Base-by-base conservation (phyloP, 1,140 invertebrate genomes). In the Eciton burchellii region DNA sequence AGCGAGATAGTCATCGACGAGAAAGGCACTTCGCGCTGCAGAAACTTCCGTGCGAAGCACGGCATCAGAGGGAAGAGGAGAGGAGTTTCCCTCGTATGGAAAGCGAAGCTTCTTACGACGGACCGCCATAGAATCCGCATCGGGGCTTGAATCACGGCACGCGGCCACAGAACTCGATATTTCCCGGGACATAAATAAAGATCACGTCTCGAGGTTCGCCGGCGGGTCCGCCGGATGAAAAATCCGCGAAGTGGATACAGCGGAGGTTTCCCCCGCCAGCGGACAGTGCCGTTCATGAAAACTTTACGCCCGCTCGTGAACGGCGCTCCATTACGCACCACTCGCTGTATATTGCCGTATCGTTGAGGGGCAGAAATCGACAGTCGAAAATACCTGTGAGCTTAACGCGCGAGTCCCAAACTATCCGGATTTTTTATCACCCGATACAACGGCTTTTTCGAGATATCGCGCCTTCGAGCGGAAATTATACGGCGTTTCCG, bases 161-260 rank as follows among this genome's bases (percentile, higher is more conserved):
- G n/a, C 54, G 26, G 59, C 56, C 65, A 47, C 79, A 35, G 35
- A 8, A 65, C 73, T 59, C 79, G 62, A 68, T 86, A 86, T 85
- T 82, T 62, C 21, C 65, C 65, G 29, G 43, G 19, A 24, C 65
- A 49, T 86, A 85, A 86, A 86, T 86, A 86, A 86, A 86, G 85
- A 86, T 86, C 71, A 86, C 43, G 65, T 49, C 35, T 35, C 16
- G n/a, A 57, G 66, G 76, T 5, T 4, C 29, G 45, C n/a, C 19
- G 14, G 41, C 68, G 45, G 57, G 49, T 52, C 66, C 35, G 85
- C 71, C 56, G 52, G 11, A 49, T 65, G n/a, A 63, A 52, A 52
- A 26, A 47, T 29, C 56, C 60, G 59, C 57, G 56, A 57, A 83
- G 86, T 86, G 52, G 59, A 76, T 83, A 52, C 21, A 71, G 16